Conservation (phyloP, 2,113 vertebrate genomes). For the Scortum barcoo region DNA sequence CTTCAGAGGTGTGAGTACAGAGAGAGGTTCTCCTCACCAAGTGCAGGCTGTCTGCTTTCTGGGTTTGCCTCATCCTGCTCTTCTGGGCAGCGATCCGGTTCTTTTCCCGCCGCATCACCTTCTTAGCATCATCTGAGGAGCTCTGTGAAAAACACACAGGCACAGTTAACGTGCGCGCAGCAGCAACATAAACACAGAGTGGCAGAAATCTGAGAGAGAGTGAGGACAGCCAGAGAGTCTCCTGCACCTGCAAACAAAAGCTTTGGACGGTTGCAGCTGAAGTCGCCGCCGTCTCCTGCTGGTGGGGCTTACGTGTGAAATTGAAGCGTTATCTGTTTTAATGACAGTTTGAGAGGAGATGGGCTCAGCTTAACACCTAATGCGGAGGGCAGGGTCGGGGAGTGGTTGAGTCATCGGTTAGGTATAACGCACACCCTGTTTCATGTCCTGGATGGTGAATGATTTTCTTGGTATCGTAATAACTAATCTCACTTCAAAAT, state of each 20-base stretch:
- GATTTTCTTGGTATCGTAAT: conserved; percentile 73
- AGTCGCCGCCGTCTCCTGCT: neutral
- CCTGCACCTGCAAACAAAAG: conserved; percentile 11
- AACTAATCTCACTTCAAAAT: conserved; percentile 64
- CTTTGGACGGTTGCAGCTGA: neutral
- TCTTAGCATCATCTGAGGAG: conserved; percentile 93
- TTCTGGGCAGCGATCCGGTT: conserved; percentile 98
- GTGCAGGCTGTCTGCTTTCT: conserved; percentile 96
- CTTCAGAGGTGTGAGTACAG: neutral
- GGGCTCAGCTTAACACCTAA: conserved; percentile 13
- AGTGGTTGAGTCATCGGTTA: conserved; percentile 68
- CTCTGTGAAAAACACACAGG: conserved; percentile 83
- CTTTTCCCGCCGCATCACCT: conserved; percentile 96
- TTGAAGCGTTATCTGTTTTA: neutral
- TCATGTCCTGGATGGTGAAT: conserved; percentile 66
- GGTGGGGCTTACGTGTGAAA: conserved; percentile 8
- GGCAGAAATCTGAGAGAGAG: neutral
- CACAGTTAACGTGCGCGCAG: conserved; percentile 17
- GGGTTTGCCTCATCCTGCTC: conserved; percentile 96
- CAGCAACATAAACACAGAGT: neutral
- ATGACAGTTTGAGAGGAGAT: conserved; percentile 46
- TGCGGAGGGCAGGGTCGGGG: conserved; percentile 60
- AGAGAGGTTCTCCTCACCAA: conserved; percentile 87
- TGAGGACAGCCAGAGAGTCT: neutral
- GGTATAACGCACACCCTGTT: conserved; percentile 73